Percentiles rank a stretch among this genome's conserved stretches.
phyloP scores from a whole-genome alignment of 2,797 vertebrate species.

The Enteromius trimaculatus region DNA sequence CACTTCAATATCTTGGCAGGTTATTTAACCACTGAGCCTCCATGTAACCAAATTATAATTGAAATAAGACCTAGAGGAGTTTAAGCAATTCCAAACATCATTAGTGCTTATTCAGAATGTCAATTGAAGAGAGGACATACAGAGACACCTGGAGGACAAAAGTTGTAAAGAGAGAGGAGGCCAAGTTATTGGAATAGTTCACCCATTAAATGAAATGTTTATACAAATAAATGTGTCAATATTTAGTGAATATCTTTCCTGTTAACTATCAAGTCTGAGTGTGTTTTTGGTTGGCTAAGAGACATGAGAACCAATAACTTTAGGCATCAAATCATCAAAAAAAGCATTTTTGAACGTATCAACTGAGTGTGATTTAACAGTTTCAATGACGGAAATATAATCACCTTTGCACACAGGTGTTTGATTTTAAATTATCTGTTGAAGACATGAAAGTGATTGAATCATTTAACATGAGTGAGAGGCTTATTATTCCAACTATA shows the following conservation, averaged over 20 bases:
- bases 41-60: background rate
- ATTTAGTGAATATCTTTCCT: background rate
- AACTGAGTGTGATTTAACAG: background rate
- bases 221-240: background rate
- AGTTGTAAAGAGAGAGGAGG: background rate
- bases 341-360: background rate
- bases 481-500: slow-evolving; percentile 72
- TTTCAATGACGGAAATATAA: background rate
- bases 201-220: background rate
- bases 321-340: background rate
- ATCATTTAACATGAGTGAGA: slow-evolving; percentile 69
- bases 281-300: background rate
- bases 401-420: slow-evolving; percentile 65
- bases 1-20: background rate
- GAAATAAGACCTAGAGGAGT: background rate
- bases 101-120: background rate
- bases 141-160: slow-evolving; percentile 32
- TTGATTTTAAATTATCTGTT: slow-evolving; percentile 74
- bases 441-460: slow-evolving; percentile 72
- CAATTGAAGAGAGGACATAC: background rate
- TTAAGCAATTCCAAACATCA: background rate
- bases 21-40: background rate
- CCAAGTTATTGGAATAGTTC: background rate
- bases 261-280: background rate
- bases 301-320: background rate